Conservation (phyloP, 2,113 vertebrate species). For the Hemichromis elongatus region DNA sequence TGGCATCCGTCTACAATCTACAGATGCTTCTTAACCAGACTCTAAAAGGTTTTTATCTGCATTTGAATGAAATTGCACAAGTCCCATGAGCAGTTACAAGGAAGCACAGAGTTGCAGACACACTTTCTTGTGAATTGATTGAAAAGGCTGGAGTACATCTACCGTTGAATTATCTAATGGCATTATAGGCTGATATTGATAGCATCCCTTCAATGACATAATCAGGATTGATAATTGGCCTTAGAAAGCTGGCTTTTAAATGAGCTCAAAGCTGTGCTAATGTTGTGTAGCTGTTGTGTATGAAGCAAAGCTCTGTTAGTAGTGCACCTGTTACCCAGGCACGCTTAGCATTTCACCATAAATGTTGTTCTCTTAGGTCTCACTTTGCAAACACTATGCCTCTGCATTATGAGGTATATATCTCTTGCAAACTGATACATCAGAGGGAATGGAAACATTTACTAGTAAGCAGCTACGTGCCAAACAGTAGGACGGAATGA, state of each 20-base stretch:
- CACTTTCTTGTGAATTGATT: neutral
- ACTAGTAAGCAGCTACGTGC: neutral
- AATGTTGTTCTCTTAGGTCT: neutral
- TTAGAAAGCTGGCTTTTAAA: neutral
- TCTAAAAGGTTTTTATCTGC: neutral
- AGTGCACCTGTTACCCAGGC: neutral
- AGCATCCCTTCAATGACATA: neutral
- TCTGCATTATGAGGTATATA: neutral
- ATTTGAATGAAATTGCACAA: neutral
- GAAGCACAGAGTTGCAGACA: neutral
- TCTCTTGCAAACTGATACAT: neutral
- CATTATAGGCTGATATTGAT: neutral
- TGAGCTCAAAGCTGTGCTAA: neutral
- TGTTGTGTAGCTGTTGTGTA: neutral
- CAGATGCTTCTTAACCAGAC: neutral
- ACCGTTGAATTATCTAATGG: neutral
- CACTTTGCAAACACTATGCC: neutral
- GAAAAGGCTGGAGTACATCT: neutral
- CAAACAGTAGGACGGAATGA: neutral
- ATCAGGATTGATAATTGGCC: neutral
- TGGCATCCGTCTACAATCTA: neutral
- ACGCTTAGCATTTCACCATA: neutral
- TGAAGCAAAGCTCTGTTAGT: neutral
- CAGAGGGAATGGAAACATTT: neutral
- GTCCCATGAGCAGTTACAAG: neutral